These are phyloP conservation scores for Gymnogyps californianus DNA, from an alignment of 2,113 vertebrate genomes.

Conservation along the genomic window DNA sequence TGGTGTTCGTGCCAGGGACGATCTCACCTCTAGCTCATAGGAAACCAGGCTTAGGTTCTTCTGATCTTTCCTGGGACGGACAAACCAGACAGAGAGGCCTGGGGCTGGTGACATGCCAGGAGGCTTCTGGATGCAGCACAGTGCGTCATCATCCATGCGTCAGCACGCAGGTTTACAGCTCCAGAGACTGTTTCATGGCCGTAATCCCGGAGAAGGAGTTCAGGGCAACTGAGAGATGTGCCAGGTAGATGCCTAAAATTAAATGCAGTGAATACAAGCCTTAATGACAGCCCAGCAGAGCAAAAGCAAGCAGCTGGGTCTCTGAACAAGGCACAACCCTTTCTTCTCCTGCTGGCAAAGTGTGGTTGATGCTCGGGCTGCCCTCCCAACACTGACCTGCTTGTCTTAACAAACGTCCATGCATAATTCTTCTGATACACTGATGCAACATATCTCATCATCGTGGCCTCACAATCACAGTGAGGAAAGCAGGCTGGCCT, in stretches of 20 bases:
- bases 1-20: not conserved
- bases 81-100: not conserved
- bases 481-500: not conserved
- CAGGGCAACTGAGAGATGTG: not conserved
- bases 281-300: not conserved
- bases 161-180: not conserved
- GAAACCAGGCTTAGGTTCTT: not conserved
- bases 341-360: not conserved
- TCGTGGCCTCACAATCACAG: accelerated
- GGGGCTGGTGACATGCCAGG: not conserved
- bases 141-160: accelerated
- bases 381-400: not conserved
- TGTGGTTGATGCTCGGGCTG: not conserved
- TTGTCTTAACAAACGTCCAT: not conserved
- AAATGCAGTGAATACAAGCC: not conserved
- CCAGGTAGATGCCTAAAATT: not conserved
- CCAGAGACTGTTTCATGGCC: not conserved
- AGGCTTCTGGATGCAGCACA: not conserved
- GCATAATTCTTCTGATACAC: not conserved
- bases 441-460: not conserved
- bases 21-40: not conserved
- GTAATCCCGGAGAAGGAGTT: not conserved
- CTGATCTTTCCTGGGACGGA: not conserved
- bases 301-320: not conserved
- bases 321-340: not conserved